Base-by-base conservation (phyloP, 2,113 vertebrate genomes). In the Astatoreochromis straeleni region DNA sequence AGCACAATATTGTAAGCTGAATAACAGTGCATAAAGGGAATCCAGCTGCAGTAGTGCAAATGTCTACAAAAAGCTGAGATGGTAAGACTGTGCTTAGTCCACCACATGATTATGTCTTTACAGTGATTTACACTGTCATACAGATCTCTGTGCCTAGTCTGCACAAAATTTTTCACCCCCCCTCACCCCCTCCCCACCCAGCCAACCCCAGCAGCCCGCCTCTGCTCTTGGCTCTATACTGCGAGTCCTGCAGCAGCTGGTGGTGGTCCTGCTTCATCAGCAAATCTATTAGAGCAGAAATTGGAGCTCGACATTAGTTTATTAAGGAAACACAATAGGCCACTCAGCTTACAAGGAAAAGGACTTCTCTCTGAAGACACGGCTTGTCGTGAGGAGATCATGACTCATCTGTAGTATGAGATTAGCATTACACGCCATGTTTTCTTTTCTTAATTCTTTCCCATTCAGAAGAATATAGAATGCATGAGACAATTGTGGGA, bases 221-320 rank as follows among this genome's bases (percentile, higher is more conserved):
- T 24, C 73, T 68, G 24, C 17, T 51, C 54, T 70, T 54, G 55
- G 87, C 83, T 83, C 40, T 51, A 17, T 5, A n/a, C 17, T 84
- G 49, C 5, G 7, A 47, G 80, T 85, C 70, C 65, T 79, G 85
- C 87, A 85, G 78, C 84, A 87, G 87, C 83, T 90, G 88, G 40
- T 84, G 80, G 47, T 88, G 73, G 81, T 84, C 86, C 83, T 89
- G 88, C 90, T 91, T 87, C 78, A 87, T 93, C 90, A 93, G 88
- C 85, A 93, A 80, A 80, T 89, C 78, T 82, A 78, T 47, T 51
- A 33, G 24, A 65, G n/a, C 31, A 86, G 33, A 85, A 87, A 87
- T 35, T 83, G 80, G 19, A 82, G 73, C 75, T 70, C 81, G 35
- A 89, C 82, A 86, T 90, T 16, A 47, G 83, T 89, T 83, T 75